Conservation (phyloP, 1,140 invertebrate species). For the Zaprionus camerounensis region DNA sequence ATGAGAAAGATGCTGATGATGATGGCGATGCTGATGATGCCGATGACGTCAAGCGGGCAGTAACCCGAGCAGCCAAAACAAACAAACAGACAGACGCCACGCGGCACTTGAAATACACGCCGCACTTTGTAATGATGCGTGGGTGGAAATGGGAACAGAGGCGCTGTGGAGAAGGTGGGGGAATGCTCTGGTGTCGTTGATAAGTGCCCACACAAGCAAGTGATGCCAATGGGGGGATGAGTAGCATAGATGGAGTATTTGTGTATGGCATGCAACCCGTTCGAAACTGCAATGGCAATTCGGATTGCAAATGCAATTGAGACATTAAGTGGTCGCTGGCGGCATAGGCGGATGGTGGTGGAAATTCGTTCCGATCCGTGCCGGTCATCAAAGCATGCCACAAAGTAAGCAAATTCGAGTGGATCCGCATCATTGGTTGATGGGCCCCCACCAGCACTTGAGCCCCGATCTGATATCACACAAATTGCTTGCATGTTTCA, state of each 20-base stretch:
- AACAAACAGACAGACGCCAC: slow-evolving; percentile 71
- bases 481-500: slow-evolving; percentile 50
- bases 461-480: slow-evolving; percentile 47
- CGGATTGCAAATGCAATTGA: slow-evolving; percentile 75
- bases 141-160: background rate
- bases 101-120: slow-evolving; percentile 64
- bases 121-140: slow-evolving; percentile 47
- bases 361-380: slow-evolving; percentile 28
- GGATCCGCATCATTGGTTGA: slow-evolving; percentile 29
- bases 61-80: slow-evolving; percentile 50
- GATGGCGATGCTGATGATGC: slow-evolving; percentile 27
- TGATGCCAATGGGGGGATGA: background rate
- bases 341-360: background rate
- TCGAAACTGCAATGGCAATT: slow-evolving; percentile 64
- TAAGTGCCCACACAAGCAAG: slow-evolving; percentile 53
- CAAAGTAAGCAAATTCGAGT: slow-evolving; percentile 61
- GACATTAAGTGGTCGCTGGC: slow-evolving; percentile 64
- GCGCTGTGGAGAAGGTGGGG: background rate
- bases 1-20: slow-evolving; percentile 17
- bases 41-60: slow-evolving; percentile 30
- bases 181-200: slow-evolving; percentile 45
- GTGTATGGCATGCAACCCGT: slow-evolving; percentile 52
- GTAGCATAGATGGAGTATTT: slow-evolving; percentile 5
- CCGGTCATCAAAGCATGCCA: slow-evolving; percentile 32
- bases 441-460: slow-evolving; percentile 34